Conservation (phyloP, 1,140 invertebrate species). For the Hylaeus anthracinus region DNA sequence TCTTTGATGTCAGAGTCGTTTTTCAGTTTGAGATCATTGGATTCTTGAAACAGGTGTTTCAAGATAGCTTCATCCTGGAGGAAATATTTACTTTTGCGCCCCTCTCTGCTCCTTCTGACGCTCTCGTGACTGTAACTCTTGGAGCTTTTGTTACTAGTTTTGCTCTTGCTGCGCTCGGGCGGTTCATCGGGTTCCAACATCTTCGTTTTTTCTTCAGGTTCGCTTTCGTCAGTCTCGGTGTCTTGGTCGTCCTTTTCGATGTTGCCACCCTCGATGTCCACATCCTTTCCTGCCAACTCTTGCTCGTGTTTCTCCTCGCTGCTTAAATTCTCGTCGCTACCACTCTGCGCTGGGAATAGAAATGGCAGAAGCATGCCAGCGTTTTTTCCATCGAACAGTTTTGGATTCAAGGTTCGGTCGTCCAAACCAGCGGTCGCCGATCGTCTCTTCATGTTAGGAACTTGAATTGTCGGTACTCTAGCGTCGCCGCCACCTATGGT, state of each 20-base stretch:
- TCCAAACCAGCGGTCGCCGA: slow-evolving; percentile 79
- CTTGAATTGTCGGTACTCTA: slow-evolving; percentile 77
- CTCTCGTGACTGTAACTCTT: slow-evolving; percentile 67
- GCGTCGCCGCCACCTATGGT: slow-evolving; percentile 74
- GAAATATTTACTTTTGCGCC: slow-evolving; percentile 73
- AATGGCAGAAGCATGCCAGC: slow-evolving; percentile 82
- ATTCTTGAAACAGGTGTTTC: slow-evolving; percentile 79
- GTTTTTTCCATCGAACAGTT: slow-evolving; percentile 81
- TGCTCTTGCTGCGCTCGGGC: slow-evolving; percentile 70
- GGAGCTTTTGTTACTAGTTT: slow-evolving; percentile 70
- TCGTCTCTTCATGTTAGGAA: slow-evolving; percentile 83
- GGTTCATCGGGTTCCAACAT: slow-evolving; percentile 68
- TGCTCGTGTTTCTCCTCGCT: slow-evolving; percentile 80
- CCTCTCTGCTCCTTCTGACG: slow-evolving; percentile 63
- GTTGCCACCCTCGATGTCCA: slow-evolving; percentile 81
- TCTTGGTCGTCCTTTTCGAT: slow-evolving; percentile 73
- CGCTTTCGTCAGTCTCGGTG: slow-evolving; percentile 80
- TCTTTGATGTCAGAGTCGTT: slow-evolving; percentile 77
- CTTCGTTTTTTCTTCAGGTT: slow-evolving; percentile 80
- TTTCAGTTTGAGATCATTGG: slow-evolving; percentile 74
- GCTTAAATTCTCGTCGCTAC: slow-evolving; percentile 79
- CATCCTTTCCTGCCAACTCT: slow-evolving; percentile 80
- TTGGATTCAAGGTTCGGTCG: slow-evolving; percentile 78
- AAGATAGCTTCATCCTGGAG: slow-evolving; percentile 74
- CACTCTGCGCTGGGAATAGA: slow-evolving; percentile 80